Evolutionary conservation across 2,113 vertebrate genomes (phyloP).

Genomic region (Rhipidura dahli): DNA sequence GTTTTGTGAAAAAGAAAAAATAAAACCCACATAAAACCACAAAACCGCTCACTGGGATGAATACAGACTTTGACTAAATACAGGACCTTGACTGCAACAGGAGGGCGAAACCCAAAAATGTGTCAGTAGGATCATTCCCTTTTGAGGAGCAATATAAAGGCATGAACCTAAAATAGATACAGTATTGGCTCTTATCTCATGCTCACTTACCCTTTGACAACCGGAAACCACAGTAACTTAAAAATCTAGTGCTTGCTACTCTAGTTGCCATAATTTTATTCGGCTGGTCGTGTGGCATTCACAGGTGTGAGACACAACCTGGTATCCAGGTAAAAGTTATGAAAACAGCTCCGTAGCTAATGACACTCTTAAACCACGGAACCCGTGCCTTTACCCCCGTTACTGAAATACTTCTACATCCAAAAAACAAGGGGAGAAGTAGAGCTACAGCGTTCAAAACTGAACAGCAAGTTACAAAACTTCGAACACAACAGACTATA

Average conservation of each 20-base stretch:
- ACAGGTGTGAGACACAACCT: neutral
- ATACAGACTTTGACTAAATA: neutral
- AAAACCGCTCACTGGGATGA: neutral
- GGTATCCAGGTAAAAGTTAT: neutral
- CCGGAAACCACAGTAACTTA: neutral
- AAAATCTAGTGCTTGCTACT: neutral
- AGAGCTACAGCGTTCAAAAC: neutral
- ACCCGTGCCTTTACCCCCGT: rapidly evolving
- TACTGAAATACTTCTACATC: neutral
- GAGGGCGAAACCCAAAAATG: neutral
- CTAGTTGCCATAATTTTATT: neutral
- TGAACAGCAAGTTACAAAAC: neutral
- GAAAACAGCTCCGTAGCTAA: neutral
- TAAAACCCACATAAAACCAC: neutral
- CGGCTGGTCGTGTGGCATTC: neutral
- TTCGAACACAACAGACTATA: neutral
- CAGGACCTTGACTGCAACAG: neutral
- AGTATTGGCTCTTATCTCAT: neutral
- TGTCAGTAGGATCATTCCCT: neutral
- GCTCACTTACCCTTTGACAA: neutral
- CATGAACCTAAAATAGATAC: neutral
- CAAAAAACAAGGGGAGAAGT: neutral
- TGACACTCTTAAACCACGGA: neutral
- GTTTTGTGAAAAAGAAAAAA: neutral
- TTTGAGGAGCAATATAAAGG: neutral